Conservation (phyloP, 2,888 invertebrate genomes). For the Mellilla xanthometata region DNA sequence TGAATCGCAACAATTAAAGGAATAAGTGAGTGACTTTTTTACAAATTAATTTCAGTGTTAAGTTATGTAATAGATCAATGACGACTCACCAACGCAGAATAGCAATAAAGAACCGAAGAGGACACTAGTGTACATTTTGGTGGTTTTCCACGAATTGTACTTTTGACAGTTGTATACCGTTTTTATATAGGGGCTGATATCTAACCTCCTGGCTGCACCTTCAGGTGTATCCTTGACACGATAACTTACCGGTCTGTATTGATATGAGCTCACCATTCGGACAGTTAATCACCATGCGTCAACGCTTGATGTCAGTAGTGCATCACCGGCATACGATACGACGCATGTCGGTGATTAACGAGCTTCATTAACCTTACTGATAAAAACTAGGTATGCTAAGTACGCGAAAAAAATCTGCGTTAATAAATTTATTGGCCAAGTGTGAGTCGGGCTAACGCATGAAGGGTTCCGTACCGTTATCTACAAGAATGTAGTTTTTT, state of each 20-base stretch:
- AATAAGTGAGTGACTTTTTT: too few species aligned
- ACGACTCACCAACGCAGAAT: slow-evolving; percentile 37
- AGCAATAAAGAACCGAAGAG: slow-evolving; percentile 32
- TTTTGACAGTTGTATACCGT: slow-evolving; percentile 40
- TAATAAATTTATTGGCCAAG: background rate
- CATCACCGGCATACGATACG: slow-evolving; percentile 12
- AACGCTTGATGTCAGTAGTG: slow-evolving; percentile 1
- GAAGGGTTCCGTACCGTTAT: too few species aligned
- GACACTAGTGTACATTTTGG: slow-evolving; percentile 59
- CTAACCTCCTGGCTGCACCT: slow-evolving; percentile 46
- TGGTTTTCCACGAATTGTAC: slow-evolving; percentile 48
- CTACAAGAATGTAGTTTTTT: too few species aligned
- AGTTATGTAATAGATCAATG: background rate
- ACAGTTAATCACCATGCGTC: slow-evolving; percentile 18
- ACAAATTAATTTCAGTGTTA: too few species aligned
- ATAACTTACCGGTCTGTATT: slow-evolving; percentile 26
- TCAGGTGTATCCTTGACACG: slow-evolving; percentile 55
- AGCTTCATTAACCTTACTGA: slow-evolving; percentile 15
- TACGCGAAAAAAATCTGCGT: background rate
- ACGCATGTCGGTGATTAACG: slow-evolving; percentile 22
- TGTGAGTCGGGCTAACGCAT: too few species aligned
- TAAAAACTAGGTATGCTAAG: slow-evolving; percentile 1
- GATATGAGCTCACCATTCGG: slow-evolving; percentile 36
- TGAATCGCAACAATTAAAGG: too few species aligned
- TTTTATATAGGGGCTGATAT: slow-evolving; percentile 70